Evolutionary conservation across 2,113 vertebrate species (phyloP).

Genomic region (Cyprinodon tularosa): DNA sequence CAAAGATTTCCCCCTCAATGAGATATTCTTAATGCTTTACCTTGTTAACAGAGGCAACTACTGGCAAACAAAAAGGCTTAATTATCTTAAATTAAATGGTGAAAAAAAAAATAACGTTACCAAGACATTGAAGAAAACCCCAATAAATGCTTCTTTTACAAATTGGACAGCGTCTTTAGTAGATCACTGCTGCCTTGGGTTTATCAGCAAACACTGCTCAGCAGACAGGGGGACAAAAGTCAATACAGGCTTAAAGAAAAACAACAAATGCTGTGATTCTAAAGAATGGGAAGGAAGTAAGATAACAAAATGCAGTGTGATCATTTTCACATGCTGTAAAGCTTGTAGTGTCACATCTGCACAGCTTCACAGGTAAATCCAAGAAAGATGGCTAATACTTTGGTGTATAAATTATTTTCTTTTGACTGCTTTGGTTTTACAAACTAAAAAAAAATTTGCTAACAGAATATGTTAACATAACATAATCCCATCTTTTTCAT

Average conservation of each 20-base stretch:
- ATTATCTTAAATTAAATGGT: conserved; percentile 2
- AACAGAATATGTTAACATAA: no score
- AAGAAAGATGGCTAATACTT: no score
- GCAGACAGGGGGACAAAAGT: background rate
- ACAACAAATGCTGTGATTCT: background rate
- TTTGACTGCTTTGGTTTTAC: no score
- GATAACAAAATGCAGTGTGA: background rate
- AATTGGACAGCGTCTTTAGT: no score
- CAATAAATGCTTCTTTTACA: background rate
- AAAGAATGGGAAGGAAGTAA: background rate
- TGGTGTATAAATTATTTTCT: no score
- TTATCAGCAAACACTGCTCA: conserved; percentile 4
- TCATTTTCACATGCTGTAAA: background rate
- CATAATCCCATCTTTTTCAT: no score
- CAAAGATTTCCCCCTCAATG: background rate
- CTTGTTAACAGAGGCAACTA: background rate
- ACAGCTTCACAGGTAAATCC: background rate
- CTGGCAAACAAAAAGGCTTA: background rate
- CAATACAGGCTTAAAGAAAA: conserved; percentile 7
- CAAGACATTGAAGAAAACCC: background rate
- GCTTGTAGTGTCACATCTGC: background rate
- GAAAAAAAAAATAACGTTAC: background rate
- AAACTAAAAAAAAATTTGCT: no score
- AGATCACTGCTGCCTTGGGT: conserved; percentile 1
- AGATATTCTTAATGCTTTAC: background rate